Base-by-base conservation (phyloP, 2,113 vertebrate species). In the Carassius carassius region DNA sequence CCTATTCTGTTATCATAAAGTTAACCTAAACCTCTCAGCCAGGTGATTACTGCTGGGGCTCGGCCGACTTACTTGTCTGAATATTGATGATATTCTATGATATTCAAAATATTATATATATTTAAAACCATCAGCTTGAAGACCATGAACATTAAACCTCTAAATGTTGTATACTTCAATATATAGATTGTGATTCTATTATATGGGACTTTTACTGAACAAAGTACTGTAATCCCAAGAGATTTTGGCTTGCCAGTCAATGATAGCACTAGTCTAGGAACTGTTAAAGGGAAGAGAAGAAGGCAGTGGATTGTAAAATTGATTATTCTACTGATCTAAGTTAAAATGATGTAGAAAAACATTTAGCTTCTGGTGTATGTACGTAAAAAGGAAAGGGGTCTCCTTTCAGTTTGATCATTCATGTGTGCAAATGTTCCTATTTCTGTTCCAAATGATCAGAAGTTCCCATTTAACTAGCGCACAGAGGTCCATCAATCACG, bases 391-490 rank as follows among this genome's bases (percentile, higher is more conserved):
- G 83, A 82, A 84, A 62, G 75, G 74, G 69, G 81, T 79, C 51
- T 81, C 77, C 77, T 69, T 86, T 88, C 81, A 77, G 81, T 76
- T 63, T 86, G 87, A 88, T 88, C 85, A 86, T 88, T 77, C 84
- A 81, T 81, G 87, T 86, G 81, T 84, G 81, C 84, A 85, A 85
- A 88, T 83, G 84, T 78, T 85, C 87, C 82, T 85, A 83, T 85
- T 88, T 85, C 81, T 80, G 80, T 85, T 83, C 37, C 75, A 74
- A 37, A 73, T 70, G 78, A 88, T 85, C 87, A 83, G 69, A 80
- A 78, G 41, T 85, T 69, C 84, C 80, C 75, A 65, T 85, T 88
- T 67, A 54, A 21, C 80, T 73, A 47, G 81, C 80, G 21, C 80
- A 74, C 49, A 56, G 60, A 54, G 16, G 23, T 74, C 80, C 75